Percentiles rank a stretch among this genome's conserved stretches.
phyloP scores from a whole-genome alignment of 2,888 invertebrate genomes.

The Epinotia demarniana region DNA sequence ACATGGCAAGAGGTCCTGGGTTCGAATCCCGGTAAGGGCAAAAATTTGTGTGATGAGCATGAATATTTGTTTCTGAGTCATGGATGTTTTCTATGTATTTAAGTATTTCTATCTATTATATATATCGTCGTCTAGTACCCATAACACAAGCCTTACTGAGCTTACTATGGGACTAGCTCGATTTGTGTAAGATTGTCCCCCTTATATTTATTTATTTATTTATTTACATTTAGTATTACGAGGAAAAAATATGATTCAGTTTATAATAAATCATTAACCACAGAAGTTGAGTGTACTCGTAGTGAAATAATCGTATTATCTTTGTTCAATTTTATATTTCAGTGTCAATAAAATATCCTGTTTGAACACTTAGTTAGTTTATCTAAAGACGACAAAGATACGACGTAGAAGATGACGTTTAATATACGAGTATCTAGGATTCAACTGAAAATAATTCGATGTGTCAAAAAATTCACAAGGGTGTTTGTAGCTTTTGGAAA shows the following conservation, averaged over 20 bases:
- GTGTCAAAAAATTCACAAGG: constrained; percentile 14
- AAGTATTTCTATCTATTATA: too few relatives aligned
- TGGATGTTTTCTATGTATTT: too few relatives aligned
- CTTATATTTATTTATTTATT: too few relatives aligned
- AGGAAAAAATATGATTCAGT: constrained; percentile 15
- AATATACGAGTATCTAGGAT: constrained; percentile 4
- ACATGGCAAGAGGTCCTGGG: too few relatives aligned
- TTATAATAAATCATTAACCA: neutral
- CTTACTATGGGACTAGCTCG: too few relatives aligned
- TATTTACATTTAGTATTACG: neutral
- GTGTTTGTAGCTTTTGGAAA: constrained; percentile 11
- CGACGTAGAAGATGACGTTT: constrained; percentile 2
- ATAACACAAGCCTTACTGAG: too few relatives aligned
- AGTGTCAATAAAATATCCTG: neutral
- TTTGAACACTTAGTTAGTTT: neutral
- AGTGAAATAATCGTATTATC: neutral
- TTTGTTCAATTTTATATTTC: neutral
- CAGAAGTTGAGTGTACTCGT: neutral
- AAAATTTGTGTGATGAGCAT: too few relatives aligned
- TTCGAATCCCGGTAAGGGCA: too few relatives aligned
- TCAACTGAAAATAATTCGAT: constrained; percentile 12
- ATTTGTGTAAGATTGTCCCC: too few relatives aligned
- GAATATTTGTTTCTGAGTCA: too few relatives aligned
- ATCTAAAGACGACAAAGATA: neutral
- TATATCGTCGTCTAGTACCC: too few relatives aligned